Percentiles rank a stretch among this genome's conserved stretches.
Evolutionary conservation across 2,888 invertebrate genomes (phyloP).

Genomic region (Acrobasis repandana): DNA sequence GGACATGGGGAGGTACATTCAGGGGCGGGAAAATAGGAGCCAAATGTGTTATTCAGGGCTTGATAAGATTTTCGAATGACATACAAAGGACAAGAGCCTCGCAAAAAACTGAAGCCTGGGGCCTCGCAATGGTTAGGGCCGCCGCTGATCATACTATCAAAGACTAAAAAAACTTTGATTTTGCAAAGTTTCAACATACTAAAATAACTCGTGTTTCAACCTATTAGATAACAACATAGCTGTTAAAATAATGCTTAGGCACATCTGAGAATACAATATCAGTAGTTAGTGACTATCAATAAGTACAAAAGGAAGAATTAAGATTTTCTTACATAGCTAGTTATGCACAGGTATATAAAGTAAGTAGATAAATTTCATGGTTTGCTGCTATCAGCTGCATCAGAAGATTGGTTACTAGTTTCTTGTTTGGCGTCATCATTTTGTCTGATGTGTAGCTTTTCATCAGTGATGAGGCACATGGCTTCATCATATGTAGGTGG

Average conservation of each 20-base stretch:
- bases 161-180: not conserved
- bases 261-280: conserved; percentile 71
- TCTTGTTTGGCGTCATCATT: conserved; percentile 67
- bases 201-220: not conserved
- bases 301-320: conserved; percentile 78
- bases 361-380: conserved; percentile 54
- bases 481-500: conserved; percentile 86
- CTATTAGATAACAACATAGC: conserved; percentile 56
- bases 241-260: conserved; percentile 73
- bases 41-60: too few relatives aligned
- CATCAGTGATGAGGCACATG: conserved; percentile 79
- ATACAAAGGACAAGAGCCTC: too few relatives aligned
- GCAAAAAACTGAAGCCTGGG: too few relatives aligned
- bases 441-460: conserved; percentile 56
- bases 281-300: conserved; percentile 63
- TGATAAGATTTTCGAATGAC: too few relatives aligned
- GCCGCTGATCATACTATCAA: too few relatives aligned
- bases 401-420: conserved; percentile 58
- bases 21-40: too few relatives aligned
- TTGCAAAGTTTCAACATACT: not conserved
- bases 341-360: conserved; percentile 46
- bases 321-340: conserved; percentile 64
- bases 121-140: too few relatives aligned
- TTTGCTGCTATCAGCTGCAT: conserved; percentile 60
- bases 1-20: too few relatives aligned